These are phyloP conservation scores for Drosophila greeni DNA, from an alignment of 2,888 invertebrate genomes.

Conservation along the genomic window DNA sequence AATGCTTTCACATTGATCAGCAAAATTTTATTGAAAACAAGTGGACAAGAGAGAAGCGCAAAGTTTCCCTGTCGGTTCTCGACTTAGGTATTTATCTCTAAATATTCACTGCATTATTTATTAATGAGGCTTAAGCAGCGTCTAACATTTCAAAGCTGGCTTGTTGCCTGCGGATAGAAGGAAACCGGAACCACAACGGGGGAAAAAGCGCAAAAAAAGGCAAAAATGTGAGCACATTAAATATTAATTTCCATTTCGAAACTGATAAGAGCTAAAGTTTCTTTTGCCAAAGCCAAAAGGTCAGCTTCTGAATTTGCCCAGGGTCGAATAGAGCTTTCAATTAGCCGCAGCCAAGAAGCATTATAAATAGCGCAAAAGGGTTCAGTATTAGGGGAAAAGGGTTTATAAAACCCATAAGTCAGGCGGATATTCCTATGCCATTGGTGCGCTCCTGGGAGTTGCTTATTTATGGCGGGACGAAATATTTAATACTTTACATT, in stretches of 20 bases:
- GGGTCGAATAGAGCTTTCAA: constrained; percentile 43
- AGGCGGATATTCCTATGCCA: constrained; percentile 19
- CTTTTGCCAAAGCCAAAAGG: constrained; percentile 37
- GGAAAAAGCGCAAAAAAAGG: constrained; percentile 38
- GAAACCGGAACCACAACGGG: constrained; percentile 24
- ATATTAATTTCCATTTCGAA: constrained; percentile 71
- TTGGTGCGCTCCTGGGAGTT: background rate
- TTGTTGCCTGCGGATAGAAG: constrained; percentile 15
- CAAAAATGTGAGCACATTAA: constrained; percentile 67
- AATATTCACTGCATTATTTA: constrained; percentile 67
- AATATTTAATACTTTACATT: constrained; percentile 3
- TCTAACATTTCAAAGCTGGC: constrained; percentile 67
- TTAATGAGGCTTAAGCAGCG: constrained; percentile 74
- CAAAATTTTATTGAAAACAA: constrained; percentile 45
- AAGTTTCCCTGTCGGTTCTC: constrained; percentile 1
- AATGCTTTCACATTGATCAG: constrained; percentile 52
- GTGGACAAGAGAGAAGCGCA: background rate
- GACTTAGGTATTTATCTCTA: constrained; percentile 33
- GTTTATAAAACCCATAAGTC: constrained; percentile 19
- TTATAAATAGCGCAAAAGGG: constrained; percentile 40
- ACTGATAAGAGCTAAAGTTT: constrained; percentile 60
- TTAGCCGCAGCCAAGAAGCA: constrained; percentile 46
- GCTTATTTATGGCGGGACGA: background rate
- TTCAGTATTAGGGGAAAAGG: constrained; percentile 10
- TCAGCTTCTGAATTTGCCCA: constrained; percentile 23